A percentile compares a stretch with the other conserved stretches of the same genome.
These are phyloP conservation scores for Xanthia togata DNA, from an alignment of 2,888 invertebrate species.

Conservation along the genomic window DNA sequence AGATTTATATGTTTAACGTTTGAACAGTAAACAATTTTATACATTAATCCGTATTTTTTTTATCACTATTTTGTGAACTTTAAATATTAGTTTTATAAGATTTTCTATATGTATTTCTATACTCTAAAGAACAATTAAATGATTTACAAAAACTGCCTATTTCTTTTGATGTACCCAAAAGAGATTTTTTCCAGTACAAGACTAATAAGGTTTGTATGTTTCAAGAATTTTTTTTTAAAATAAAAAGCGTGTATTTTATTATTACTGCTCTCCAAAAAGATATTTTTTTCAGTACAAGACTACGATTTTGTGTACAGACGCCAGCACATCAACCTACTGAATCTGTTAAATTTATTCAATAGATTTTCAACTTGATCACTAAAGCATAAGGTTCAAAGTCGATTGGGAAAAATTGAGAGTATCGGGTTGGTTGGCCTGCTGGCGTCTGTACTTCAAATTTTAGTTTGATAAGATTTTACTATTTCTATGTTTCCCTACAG, in stretches of 20 bases:
- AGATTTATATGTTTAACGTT: not conserved
- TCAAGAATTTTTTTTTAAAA: not conserved
- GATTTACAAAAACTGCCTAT: not conserved
- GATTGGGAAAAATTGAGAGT: no score
- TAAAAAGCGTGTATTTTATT: no score
- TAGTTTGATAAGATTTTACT: not conserved
- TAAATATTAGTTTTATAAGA: no score
- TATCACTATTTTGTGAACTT: no score
- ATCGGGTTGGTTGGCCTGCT: no score
- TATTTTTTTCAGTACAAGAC: not conserved
- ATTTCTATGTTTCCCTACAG: not conserved
- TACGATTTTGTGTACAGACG: no score
- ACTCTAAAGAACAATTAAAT: not conserved
- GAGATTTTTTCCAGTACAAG: fast-evolving
- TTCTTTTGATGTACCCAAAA: not conserved
- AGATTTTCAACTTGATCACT: no score
- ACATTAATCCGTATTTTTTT: not conserved
- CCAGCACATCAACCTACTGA: no score
- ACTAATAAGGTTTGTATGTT: not conserved
- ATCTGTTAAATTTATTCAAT: no score
- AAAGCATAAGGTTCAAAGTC: no score
- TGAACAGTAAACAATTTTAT: not conserved
- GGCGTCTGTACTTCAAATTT: not conserved
- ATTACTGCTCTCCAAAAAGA: no score
- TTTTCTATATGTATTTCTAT: not conserved